Percentiles rank a stretch among this genome's conserved stretches.
These are phyloP conservation scores for Sus cebifrons DNA, from an alignment of 2,797 vertebrate species.

Conservation along the genomic window DNA sequence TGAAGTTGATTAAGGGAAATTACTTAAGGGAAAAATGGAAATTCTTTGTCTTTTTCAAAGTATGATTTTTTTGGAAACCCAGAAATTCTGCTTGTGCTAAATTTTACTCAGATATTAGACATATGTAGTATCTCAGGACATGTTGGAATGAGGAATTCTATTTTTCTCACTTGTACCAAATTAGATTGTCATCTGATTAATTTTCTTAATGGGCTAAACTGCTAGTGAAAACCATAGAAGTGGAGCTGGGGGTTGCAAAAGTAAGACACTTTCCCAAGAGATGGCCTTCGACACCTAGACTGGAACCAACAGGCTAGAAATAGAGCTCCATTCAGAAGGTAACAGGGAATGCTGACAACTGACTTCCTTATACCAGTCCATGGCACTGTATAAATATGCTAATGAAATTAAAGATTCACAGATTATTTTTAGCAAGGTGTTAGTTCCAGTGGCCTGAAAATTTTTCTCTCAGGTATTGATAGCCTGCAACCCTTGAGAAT, in stretches of 20 bases:
- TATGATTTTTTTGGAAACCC: conserved; percentile 1
- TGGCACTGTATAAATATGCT: conserved; percentile 65
- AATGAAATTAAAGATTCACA: conserved; percentile 66
- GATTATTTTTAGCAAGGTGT: conserved; percentile 81
- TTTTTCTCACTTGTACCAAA: background rate
- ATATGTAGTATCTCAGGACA: background rate
- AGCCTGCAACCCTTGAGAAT: conserved; percentile 67
- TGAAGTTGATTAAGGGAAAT: conserved; percentile 50
- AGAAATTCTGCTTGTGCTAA: background rate
- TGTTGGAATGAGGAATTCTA: background rate
- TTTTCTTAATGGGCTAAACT: background rate
- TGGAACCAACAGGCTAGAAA: conserved; percentile 8
- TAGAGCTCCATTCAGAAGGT: conserved; percentile 38
- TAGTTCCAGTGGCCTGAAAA: conserved; percentile 80
- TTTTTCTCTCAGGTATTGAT: conserved; percentile 72
- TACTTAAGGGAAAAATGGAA: conserved; percentile 40
- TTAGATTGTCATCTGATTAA: background rate
- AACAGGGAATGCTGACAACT: background rate
- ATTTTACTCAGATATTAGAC: background rate
- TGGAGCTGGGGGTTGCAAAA: background rate
- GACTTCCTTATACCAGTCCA: background rate
- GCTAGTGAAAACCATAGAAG: conserved; percentile 38
- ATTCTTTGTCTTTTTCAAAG: conserved; percentile 36
- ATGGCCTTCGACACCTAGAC: background rate
- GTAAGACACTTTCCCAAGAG: conserved; percentile 26